These are phyloP conservation scores for Scophthalmus maximus DNA, from an alignment of 2,113 vertebrate genomes.

Conservation along the genomic window DNA sequence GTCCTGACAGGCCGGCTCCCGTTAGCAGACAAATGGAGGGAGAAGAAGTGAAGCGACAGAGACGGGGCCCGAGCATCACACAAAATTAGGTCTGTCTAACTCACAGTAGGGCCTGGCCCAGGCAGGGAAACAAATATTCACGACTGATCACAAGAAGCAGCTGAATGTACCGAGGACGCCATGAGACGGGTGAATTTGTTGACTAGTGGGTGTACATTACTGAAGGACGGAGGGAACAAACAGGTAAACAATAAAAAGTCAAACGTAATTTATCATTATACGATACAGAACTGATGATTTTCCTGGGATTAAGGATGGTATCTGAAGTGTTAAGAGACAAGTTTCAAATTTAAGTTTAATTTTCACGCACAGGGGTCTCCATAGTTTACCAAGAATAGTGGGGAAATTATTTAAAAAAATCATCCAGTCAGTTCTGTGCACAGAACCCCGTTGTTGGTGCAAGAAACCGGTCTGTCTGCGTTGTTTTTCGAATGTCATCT, in stretches of 20 bases:
- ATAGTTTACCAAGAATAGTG: too few species aligned
- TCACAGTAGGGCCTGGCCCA: conserved; percentile 24
- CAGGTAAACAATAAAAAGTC: not conserved
- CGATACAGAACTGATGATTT: not conserved
- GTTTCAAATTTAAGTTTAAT: too few species aligned
- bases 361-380: too few species aligned
- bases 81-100: conserved; percentile 56
- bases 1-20: conserved; percentile 16
- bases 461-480: not conserved
- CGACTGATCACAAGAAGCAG: conserved; percentile 25
- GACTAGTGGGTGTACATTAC: not conserved
- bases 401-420: too few species aligned
- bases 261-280: too few species aligned
- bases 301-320: not conserved
- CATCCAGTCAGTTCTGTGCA: too few species aligned
- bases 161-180: not conserved
- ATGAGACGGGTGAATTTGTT: conserved; percentile 3
- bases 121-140: conserved; percentile 31
- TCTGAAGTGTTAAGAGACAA: not conserved
- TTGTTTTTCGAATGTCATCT: not conserved
- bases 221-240: not conserved
- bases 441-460: too few species aligned
- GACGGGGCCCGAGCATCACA: conserved; percentile 1
- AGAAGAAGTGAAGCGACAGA: not conserved
- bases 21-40: conserved; percentile 17